Conservation (phyloP, 1,140 invertebrate genomes). For the Heliothis subflexa region DNA sequence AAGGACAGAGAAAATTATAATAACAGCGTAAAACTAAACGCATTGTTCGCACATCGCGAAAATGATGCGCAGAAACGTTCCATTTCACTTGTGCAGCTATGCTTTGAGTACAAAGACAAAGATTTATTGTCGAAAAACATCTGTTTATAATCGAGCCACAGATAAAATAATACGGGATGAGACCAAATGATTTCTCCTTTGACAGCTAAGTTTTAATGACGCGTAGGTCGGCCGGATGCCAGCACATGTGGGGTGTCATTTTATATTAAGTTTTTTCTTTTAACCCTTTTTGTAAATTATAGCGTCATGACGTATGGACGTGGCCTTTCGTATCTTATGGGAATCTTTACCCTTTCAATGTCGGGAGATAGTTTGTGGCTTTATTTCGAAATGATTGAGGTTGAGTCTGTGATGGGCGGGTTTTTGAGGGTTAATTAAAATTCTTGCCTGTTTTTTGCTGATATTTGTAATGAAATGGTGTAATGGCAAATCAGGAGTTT, state of each 20-base stretch:
- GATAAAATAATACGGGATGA: slow-evolving; percentile 76
- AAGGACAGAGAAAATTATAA: neutral
- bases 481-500: no score
- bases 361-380: neutral
- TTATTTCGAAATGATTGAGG: slow-evolving; percentile 16
- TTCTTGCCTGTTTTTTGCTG: no score
- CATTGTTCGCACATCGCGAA: slow-evolving; percentile 3
- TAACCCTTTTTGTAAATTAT: slow-evolving; percentile 79
- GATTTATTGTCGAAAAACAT: slow-evolving; percentile 79
- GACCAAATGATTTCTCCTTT: slow-evolving; percentile 70
- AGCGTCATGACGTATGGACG: slow-evolving; percentile 67
- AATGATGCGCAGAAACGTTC: slow-evolving; percentile 41
- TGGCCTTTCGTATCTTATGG: slow-evolving; percentile 59
- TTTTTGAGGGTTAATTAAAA: neutral
- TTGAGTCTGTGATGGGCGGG: slow-evolving; percentile 3
- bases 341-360: slow-evolving; percentile 68
- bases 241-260: slow-evolving; percentile 77
- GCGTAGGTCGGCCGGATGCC: slow-evolving; percentile 70
- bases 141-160: slow-evolving; percentile 75
- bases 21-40: neutral
- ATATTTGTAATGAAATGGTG: no score
- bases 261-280: slow-evolving; percentile 80
- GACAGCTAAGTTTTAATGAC: slow-evolving; percentile 74
- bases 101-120: slow-evolving; percentile 61
- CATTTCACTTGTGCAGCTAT: slow-evolving; percentile 30